These are phyloP conservation scores for Neotoxoptera formosana DNA, from an alignment of 1,140 invertebrate genomes.

Conservation along the genomic window DNA sequence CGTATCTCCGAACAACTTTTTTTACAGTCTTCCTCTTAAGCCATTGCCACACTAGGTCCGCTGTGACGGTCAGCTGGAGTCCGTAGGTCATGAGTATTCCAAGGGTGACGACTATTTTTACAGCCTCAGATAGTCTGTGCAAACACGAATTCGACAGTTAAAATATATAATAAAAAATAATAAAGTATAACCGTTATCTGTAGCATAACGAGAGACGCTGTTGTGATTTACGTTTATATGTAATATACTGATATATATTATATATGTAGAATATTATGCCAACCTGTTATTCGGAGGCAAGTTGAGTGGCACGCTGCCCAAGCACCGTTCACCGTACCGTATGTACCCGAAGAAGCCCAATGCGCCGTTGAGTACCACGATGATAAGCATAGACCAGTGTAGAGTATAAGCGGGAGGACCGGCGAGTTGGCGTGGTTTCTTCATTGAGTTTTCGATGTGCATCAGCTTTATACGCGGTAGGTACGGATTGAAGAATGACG, in stretches of 20 bases:
- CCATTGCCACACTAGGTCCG: constrained; percentile 68
- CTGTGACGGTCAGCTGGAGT: constrained; percentile 88
- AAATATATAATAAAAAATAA: not conserved
- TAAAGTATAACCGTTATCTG: no score
- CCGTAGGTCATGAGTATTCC: constrained; percentile 87
- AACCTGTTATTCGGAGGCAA: constrained; percentile 65
- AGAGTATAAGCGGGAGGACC: constrained; percentile 80
- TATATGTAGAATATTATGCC: constrained; percentile 23
- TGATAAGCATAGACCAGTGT: constrained; percentile 85
- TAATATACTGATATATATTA: no score
- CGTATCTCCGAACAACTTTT: not conserved
- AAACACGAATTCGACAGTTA: not conserved
- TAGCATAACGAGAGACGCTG: no score
- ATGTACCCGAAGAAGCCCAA: constrained; percentile 89
- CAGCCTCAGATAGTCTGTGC: constrained; percentile 72
- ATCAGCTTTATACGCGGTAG: constrained; percentile 69
- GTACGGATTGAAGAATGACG: not conserved
- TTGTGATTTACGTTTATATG: no score
- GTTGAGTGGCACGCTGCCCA: constrained; percentile 79
- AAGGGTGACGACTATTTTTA: constrained; percentile 81
- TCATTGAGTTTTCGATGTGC: constrained; percentile 81
- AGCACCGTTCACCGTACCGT: constrained; percentile 74
- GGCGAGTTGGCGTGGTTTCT: constrained; percentile 79
- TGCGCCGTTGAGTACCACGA: constrained; percentile 81
- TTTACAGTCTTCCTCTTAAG: not conserved